Evolutionary conservation across 2,888 invertebrate genomes (phyloP), one percentile per base, ranked within the genome.

Genomic region (Cheiracanthium punctorium): DNA sequence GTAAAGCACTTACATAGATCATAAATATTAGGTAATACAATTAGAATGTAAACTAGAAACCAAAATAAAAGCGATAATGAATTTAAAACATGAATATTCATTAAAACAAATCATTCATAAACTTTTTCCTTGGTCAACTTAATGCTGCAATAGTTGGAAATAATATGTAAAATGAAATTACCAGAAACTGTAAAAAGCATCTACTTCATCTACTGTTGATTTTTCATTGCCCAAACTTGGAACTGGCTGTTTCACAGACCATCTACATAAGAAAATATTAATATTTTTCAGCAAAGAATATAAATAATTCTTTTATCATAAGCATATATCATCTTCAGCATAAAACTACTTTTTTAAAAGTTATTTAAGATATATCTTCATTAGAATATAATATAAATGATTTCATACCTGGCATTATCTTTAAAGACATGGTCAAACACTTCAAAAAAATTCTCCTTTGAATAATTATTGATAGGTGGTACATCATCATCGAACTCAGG

Each of bases 111-210:
- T n/a, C n/a, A n/a, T n/a, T n/a, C n/a, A n/a, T n/a, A n/a, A n/a
- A n/a, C n/a, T n/a, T n/a, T n/a, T n/a, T n/a, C n/a, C n/a, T n/a
- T n/a, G n/a, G n/a, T n/a, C n/a, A n/a, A n/a, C n/a, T n/a, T n/a
- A n/a, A n/a, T n/a, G n/a, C n/a, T n/a, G n/a, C n/a, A n/a, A n/a
- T n/a, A n/a, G n/a, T n/a, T n/a, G n/a, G 20, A 52, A 52, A 2
- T 10, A 5, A 52, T 20, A 5, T 52, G 33, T 29, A 2, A n/a
- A n/a, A n/a, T n/a, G n/a, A n/a, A n/a, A n/a, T 75, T 74, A 98
- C 99, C 99, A 99, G 92, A 98, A 99, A 20, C 96, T 95, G 91
- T 99, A 99, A 92, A 99, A 99, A 70, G 93, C 93, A 91, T 99
- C 97, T 0, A 99, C 98, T 90, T 96, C 95, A 89, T 95, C 95